Percentiles rank a stretch among this genome's conserved stretches.
These are phyloP conservation scores for Chironomus tentans DNA, from an alignment of 2,888 invertebrate species.

Conservation along the genomic window DNA sequence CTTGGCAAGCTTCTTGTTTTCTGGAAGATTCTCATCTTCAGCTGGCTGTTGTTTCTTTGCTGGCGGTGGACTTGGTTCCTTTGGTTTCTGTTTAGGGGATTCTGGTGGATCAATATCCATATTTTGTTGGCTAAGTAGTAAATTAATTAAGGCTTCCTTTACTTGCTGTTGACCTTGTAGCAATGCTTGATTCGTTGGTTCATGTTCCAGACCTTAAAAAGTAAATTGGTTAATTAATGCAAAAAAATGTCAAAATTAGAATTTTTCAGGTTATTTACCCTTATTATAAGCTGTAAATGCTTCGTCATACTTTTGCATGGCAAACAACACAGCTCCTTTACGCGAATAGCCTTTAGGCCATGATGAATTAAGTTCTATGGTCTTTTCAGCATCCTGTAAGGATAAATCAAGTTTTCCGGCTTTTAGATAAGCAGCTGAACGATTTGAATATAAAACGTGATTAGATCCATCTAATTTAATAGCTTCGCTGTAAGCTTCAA, in stretches of 20 bases:
- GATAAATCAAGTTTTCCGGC: constrained; percentile 64
- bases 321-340: constrained; percentile 77
- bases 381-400: constrained; percentile 75
- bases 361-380: constrained; percentile 66
- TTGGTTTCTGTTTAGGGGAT: constrained; percentile 36
- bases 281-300: constrained; percentile 68
- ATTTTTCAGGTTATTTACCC: constrained; percentile 51
- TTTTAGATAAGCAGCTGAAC: constrained; percentile 85
- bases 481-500: constrained; percentile 70
- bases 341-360: constrained; percentile 88
- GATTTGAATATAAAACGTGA: constrained; percentile 84
- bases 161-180: constrained; percentile 38
- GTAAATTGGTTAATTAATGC: constrained; percentile 31
- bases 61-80: constrained; percentile 41
- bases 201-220: constrained; percentile 48
- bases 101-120: constrained; percentile 46
- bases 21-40: constrained; percentile 52
- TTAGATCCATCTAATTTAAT: constrained; percentile 69
- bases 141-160: constrained; percentile 35
- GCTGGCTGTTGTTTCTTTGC: constrained; percentile 39
- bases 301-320: constrained; percentile 61
- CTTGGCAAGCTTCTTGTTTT: constrained; percentile 59
- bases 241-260: constrained; percentile 17
- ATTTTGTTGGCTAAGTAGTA: constrained; percentile 37
- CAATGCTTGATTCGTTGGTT: constrained; percentile 48